Conservation (phyloP, 2,888 invertebrate species). For the Eupithecia tripunctaria region DNA sequence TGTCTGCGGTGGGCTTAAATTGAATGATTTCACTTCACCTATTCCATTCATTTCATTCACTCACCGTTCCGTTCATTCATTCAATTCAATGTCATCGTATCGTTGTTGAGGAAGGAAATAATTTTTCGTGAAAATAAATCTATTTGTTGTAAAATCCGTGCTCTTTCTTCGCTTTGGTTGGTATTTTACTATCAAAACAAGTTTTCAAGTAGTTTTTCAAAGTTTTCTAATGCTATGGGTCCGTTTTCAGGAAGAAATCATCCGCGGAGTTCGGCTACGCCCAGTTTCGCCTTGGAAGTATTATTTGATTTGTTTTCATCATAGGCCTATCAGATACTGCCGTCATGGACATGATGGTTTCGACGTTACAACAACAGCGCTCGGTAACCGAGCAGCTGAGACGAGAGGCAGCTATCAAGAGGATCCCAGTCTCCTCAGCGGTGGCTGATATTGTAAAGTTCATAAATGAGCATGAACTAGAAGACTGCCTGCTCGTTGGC, state of each 20-base stretch:
- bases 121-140: background rate
- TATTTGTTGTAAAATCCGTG: background rate
- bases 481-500: conserved; percentile 96
- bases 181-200: background rate
- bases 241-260: conserved; percentile 49
- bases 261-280: conserved; percentile 70
- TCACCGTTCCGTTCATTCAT: background rate
- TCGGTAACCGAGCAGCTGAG: conserved; percentile 96
- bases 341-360: conserved; percentile 97
- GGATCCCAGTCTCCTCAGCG: conserved; percentile 95
- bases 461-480: conserved; percentile 95
- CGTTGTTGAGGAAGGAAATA: background rate
- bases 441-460: conserved; percentile 96
- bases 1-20: too few relatives aligned
- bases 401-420: conserved; percentile 94
- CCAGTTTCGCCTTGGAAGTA: conserved; percentile 67
- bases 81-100: background rate
- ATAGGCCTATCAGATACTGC: conserved; percentile 95
- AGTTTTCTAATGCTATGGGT: background rate
- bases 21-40: background rate
- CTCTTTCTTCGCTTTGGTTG: conserved; percentile 8
- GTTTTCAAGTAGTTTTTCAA: background rate
- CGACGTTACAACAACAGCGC: conserved; percentile 96
- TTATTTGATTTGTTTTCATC: conserved; percentile 83
- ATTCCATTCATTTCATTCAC: background rate